A percentile compares a stretch with the other conserved stretches of the same genome.
phyloP scores from a whole-genome alignment of 2,888 invertebrate genomes.

The Microctonus hyperodae region DNA sequence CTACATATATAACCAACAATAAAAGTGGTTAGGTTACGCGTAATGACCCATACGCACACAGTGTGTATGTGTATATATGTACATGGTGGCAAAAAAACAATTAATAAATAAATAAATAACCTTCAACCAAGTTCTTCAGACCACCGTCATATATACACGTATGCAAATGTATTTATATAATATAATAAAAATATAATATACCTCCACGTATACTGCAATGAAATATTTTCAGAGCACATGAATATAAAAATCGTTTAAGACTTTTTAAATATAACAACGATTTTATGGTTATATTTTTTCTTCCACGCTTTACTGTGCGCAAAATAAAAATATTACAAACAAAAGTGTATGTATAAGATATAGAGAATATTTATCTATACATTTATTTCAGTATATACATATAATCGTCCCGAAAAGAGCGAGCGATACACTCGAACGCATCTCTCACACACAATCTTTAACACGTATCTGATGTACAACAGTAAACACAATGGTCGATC shows the following conservation, averaged over 20 bases:
- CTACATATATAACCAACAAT: slow-evolving; percentile 54
- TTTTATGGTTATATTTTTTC: background rate
- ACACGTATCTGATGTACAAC: background rate
- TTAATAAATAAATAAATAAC: no score
- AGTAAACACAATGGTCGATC: background rate
- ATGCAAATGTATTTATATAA: background rate
- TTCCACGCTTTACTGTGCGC: background rate
- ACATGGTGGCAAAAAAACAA: slow-evolving; percentile 40
- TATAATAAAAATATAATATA: background rate
- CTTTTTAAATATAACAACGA: background rate
- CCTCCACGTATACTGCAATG: background rate
- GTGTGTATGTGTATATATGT: no score
- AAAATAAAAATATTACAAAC: background rate
- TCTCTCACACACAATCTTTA: background rate
- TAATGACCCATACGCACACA: slow-evolving; percentile 46
- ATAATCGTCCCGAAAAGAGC: background rate
- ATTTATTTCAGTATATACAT: no score
- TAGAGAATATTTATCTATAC: no score
- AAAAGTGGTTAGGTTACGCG: slow-evolving; percentile 43
- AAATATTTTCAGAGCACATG: background rate
- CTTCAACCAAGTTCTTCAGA: background rate
- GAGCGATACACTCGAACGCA: background rate
- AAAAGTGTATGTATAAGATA: background rate
- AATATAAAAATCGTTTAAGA: background rate
- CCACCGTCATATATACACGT: background rate